Conservation (phyloP, 2,797 vertebrate genomes). For the Leuciscus waleckii region DNA sequence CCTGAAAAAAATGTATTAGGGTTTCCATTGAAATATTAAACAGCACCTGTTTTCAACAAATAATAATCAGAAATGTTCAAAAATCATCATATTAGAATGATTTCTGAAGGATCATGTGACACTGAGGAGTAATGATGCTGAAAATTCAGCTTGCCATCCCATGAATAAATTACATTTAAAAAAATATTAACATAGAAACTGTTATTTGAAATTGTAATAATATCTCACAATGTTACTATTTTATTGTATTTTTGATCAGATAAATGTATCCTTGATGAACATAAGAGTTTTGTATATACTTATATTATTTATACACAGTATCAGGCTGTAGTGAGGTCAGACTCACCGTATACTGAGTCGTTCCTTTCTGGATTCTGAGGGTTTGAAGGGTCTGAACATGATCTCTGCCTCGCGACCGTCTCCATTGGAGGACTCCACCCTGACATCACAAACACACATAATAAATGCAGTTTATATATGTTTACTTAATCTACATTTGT, state of each 20-base stretch:
- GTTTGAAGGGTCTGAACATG: conserved; percentile 91
- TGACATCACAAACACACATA: conserved; percentile 53
- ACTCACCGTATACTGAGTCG: conserved; percentile 87
- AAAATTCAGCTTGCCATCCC: background rate
- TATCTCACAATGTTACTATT: background rate
- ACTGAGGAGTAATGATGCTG: background rate
- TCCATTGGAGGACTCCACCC: conserved; percentile 83
- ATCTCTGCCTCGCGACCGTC: conserved; percentile 87
- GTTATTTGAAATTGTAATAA: background rate
- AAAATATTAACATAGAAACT: background rate
- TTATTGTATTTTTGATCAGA: background rate
- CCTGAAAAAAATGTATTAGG: background rate
- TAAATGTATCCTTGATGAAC: background rate
- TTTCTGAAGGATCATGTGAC: background rate
- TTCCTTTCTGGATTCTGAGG: conserved; percentile 85
- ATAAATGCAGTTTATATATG: background rate
- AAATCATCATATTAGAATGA: background rate
- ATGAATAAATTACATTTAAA: background rate
- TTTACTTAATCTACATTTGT: background rate
- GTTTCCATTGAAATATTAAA: background rate
- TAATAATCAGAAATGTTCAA: background rate
- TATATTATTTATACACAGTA: background rate
- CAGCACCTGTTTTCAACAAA: background rate
- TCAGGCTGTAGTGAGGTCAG: background rate
- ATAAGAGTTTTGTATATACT: background rate